A percentile compares a stretch with the other conserved stretches of the same genome.
These are phyloP conservation scores for Brachionus asplanchnoidis DNA, from an alignment of 1,140 invertebrate genomes.

Conservation along the genomic window DNA sequence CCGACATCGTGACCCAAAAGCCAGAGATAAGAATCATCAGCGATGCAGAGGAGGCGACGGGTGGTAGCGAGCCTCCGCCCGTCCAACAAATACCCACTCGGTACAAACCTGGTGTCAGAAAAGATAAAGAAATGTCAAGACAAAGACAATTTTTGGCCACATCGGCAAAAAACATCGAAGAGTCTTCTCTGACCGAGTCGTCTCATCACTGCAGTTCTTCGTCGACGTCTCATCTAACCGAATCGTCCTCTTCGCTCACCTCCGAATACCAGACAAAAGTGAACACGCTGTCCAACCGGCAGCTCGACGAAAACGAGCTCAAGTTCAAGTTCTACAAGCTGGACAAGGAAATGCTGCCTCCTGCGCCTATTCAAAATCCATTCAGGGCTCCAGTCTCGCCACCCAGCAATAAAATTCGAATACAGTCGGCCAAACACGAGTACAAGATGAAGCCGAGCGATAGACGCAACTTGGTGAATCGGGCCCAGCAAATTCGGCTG, in stretches of 20 bases:
- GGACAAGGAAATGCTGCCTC: background rate
- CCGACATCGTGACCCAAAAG: background rate
- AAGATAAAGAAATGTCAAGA: background rate
- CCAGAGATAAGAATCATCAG: background rate
- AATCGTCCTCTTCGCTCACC: background rate
- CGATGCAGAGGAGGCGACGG: background rate
- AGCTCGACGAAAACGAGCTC: conserved; percentile 19
- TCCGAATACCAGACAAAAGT: background rate
- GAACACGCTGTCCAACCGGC: background rate
- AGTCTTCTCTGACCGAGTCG: background rate
- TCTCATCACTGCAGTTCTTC: background rate
- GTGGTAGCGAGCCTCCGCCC: background rate
- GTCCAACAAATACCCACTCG: background rate
- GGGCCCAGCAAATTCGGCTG: background rate
- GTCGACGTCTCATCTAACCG: background rate
- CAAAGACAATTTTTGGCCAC: background rate
- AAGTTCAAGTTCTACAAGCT: conserved; percentile 29
- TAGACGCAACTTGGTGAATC: background rate
- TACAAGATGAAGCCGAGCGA: background rate
- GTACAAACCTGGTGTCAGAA: background rate
- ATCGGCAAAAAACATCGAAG: background rate
- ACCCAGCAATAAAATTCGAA: background rate
- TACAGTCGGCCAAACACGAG: background rate
- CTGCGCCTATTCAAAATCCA: background rate
- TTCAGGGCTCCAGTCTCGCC: background rate